Evolutionary conservation across 2,888 invertebrate genomes (phyloP), one percentile per base, ranked within the genome.

Genomic region (Synergus umbraculus): DNA sequence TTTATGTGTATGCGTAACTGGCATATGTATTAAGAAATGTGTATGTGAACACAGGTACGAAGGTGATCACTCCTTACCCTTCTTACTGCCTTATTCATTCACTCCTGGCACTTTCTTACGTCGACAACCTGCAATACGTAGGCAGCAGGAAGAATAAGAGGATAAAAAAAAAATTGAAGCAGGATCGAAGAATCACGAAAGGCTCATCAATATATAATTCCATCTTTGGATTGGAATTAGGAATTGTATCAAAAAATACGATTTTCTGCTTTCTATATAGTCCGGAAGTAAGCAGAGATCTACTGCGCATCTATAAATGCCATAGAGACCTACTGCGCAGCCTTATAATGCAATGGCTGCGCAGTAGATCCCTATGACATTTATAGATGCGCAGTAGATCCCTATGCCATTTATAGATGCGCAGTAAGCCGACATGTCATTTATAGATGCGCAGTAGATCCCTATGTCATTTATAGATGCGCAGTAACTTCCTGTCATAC

Each of bases 61-160:
- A 76, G 82, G 78, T 76, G 78, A 79, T 79, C 79, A 77, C 66
- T 77, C 76, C 76, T 78, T 76, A 64, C 60, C 29, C 29, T 29
- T 29, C 29, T 29, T 29, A 29, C 29, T 76, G 66, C 54, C 65
- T 44, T 54, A 66, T 76, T 64, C 58, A 54, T 78, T 67, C 63
- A 63, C 54, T 49, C 63, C 41, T 76, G 76, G 63, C 43, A 76
- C 43, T 76, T 76, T 63, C 60, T 60, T 63, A 76, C 76, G 76
- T 63, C 76, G 73, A 73, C 9, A 49, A 69, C 15, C 73, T 54
- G 54, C 73, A 73, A 73, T n/a, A 73, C 73, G 73, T 73, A 73
- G 73, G 73, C 49, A 69, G 69, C 43, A 66, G 43, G 37, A 29
- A 54, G 49, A 49, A 69, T 69, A 73, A 73, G 49, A 73, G 43